phyloP scores from a whole-genome alignment of 2,797 vertebrate genomes.

The Onychomys torridus region DNA sequence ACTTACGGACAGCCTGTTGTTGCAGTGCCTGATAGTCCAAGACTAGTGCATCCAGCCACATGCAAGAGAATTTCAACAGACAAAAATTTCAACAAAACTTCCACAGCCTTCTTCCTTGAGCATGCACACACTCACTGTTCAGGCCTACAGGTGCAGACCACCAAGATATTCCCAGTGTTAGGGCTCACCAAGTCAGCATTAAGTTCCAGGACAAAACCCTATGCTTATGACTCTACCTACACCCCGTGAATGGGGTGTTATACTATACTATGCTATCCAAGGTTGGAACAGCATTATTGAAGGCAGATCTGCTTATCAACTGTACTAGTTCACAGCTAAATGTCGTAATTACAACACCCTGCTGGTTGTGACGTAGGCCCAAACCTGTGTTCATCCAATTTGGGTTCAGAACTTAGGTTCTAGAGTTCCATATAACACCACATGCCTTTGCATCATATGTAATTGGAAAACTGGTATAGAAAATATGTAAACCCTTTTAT shows the following conservation, averaged over 20 bases:
- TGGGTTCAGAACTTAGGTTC: not conserved
- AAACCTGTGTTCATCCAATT: not conserved
- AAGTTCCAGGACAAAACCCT: not conserved
- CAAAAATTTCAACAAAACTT: not conserved
- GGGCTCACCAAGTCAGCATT: not conserved
- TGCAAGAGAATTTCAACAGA: not conserved
- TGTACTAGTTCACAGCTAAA: not conserved
- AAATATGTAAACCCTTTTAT: not conserved
- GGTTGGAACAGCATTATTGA: not conserved
- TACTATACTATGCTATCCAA: not conserved
- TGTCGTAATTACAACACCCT: not conserved
- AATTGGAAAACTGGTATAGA: conserved; percentile 13
- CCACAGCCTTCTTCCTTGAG: not conserved
- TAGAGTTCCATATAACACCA: not conserved
- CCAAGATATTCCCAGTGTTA: not conserved
- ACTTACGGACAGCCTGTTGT: not conserved
- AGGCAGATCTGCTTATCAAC: not conserved
- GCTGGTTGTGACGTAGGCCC: not conserved
- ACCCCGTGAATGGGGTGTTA: not conserved
- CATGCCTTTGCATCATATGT: not conserved
- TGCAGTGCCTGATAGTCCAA: not conserved
- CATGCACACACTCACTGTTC: no score
- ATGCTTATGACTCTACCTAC: not conserved
- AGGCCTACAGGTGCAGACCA: not conserved
- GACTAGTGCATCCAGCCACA: not conserved